phyloP scores from a whole-genome alignment of 2,888 invertebrate genomes.

The Sclerodermus sp. region DNA sequence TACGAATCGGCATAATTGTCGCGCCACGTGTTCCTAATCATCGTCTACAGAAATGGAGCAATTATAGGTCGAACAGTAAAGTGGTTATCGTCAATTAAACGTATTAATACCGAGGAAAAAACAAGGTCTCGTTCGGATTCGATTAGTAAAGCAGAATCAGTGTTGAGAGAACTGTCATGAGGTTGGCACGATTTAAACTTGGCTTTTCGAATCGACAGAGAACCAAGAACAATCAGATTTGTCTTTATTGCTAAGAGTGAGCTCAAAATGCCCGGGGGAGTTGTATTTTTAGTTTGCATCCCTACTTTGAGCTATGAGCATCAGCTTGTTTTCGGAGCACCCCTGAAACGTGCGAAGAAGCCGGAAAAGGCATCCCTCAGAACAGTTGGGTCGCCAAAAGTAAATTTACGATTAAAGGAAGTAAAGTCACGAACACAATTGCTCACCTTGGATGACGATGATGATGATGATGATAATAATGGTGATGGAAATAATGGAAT shows the following conservation, averaged over 20 bases:
- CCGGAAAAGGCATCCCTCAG: slow-evolving; percentile 20
- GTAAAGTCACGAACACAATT: slow-evolving; percentile 32
- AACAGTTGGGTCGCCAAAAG: slow-evolving; percentile 22
- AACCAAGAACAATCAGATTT: neutral
- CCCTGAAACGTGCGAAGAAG: slow-evolving; percentile 31
- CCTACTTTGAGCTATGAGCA: slow-evolving; percentile 72
- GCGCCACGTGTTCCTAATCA: too few species aligned
- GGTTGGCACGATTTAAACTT: neutral
- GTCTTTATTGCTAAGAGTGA: neutral
- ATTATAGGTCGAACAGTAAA: neutral
- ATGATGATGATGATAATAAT: slow-evolving; percentile 20
- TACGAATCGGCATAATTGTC: too few species aligned
- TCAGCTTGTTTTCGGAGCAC: slow-evolving; percentile 60
- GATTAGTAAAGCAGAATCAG: neutral
- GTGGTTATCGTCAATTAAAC: neutral
- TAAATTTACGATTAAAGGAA: slow-evolving; percentile 44
- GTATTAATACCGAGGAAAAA: neutral
- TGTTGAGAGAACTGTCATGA: neutral
- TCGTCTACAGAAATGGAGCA: neutral
- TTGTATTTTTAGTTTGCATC: slow-evolving; percentile 70
- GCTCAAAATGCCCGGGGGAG: slow-evolving; percentile 59
- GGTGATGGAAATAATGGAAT: slow-evolving; percentile 7
- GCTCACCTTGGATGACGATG: slow-evolving; percentile 22
- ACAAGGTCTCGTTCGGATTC: neutral
- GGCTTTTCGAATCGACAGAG: neutral